phyloP scores from a whole-genome alignment of 2,888 invertebrate species.

The Drepana falcataria region DNA sequence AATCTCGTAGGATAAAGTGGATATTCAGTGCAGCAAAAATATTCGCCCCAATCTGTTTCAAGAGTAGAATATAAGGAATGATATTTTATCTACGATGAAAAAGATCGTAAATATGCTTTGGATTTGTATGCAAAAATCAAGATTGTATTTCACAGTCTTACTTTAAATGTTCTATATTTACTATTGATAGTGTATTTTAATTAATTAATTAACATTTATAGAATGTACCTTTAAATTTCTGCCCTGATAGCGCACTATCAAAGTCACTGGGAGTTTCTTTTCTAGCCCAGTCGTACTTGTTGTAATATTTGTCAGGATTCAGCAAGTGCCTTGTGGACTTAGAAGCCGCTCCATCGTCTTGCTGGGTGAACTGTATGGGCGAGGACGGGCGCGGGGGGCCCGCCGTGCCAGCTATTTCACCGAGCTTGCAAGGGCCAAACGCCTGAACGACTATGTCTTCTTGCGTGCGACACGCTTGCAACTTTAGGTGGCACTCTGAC shows the following conservation, averaged over 20 bases:
- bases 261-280: slow-evolving; percentile 75
- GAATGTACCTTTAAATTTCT: slow-evolving; percentile 64
- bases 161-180: no score
- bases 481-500: slow-evolving; percentile 89
- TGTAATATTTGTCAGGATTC: slow-evolving; percentile 83
- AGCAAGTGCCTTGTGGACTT: slow-evolving; percentile 89
- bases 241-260: slow-evolving; percentile 57
- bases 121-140: no score
- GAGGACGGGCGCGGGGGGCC: slow-evolving; percentile 88
- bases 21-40: slow-evolving; percentile 24
- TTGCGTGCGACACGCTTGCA: slow-evolving; percentile 90
- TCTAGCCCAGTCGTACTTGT: slow-evolving; percentile 79
- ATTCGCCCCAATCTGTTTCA: slow-evolving; percentile 26
- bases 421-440: slow-evolving; percentile 85
- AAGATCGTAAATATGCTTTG: no score
- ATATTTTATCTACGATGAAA: no score
- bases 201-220: no score
- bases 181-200: no score
- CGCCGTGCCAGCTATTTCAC: slow-evolving; percentile 85
- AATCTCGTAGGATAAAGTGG: slow-evolving; percentile 28
- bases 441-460: slow-evolving; percentile 87
- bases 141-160: no score
- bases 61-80: slow-evolving; percentile 13
- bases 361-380: slow-evolving; percentile 87
- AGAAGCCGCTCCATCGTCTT: slow-evolving; percentile 86